These are phyloP conservation scores for Sebastolobus altivelis DNA, from an alignment of 2,797 vertebrate species.

Conservation along the genomic window DNA sequence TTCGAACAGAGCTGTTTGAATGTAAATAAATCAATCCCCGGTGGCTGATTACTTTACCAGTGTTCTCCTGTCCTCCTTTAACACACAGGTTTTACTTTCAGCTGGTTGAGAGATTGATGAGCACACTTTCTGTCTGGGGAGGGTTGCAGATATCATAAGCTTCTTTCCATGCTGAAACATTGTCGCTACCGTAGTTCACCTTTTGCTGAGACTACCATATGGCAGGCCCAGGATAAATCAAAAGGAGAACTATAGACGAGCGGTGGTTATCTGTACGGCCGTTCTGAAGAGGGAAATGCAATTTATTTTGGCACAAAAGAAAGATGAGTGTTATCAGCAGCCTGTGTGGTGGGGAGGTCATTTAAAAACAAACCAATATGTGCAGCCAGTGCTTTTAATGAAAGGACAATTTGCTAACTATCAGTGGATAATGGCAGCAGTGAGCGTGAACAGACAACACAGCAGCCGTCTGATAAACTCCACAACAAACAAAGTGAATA, in stretches of 20 bases:
- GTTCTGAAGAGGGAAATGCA: constrained; percentile 20
- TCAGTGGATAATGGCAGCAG: constrained; percentile 37
- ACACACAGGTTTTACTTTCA: constrained; percentile 46
- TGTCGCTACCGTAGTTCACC: constrained; percentile 48
- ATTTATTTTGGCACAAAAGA: constrained; percentile 20
- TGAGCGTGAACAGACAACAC: constrained; percentile 29
- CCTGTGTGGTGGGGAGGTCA: neutral
- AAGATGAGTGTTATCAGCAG: constrained; percentile 16
- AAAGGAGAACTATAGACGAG: constrained; percentile 24
- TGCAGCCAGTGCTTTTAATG: neutral
- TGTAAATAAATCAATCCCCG: constrained; percentile 22
- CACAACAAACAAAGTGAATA: constrained; percentile 80
- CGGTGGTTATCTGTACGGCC: constrained; percentile 17
- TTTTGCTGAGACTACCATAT: constrained; percentile 53
- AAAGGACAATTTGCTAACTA: constrained; percentile 26
- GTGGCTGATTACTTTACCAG: constrained; percentile 62
- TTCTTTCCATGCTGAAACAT: constrained; percentile 56
- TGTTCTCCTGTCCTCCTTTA: constrained; percentile 33
- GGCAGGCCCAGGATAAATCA: constrained; percentile 50
- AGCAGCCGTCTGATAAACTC: constrained; percentile 46
- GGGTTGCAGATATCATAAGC: constrained; percentile 42
- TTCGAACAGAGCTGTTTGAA: constrained; percentile 12
- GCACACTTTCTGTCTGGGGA: constrained; percentile 44
- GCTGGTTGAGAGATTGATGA: constrained; percentile 62
- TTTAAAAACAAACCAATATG: constrained; percentile 12